Conservation (phyloP, 2,888 invertebrate genomes). For the Girardia tigrina region DNA sequence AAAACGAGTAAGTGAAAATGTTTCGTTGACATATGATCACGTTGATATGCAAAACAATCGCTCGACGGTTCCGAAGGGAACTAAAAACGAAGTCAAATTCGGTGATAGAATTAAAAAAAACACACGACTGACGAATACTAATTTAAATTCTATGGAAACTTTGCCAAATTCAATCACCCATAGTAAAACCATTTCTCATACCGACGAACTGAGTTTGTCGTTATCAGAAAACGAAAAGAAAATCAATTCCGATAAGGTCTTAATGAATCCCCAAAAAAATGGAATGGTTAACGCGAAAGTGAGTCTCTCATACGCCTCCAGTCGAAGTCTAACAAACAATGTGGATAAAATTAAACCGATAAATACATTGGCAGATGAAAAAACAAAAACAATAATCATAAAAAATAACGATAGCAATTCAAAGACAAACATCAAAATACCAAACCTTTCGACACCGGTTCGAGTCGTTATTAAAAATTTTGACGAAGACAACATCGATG, state of each 20-base stretch:
- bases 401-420: no score
- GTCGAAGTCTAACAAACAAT: not conserved
- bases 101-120: no score
- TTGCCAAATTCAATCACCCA: not conserved
- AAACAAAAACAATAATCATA: no score
- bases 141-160: not conserved
- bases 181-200: not conserved
- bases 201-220: not conserved
- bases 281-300: not conserved
- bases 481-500: not conserved
- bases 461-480: not conserved
- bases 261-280: not conserved
- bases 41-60: not conserved
- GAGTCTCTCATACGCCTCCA: not conserved
- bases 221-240: not conserved
- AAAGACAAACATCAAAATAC: no score
- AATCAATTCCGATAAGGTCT: not conserved
- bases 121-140: not conserved
- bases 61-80: not conserved
- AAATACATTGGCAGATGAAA: no score
- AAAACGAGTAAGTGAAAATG: not conserved
- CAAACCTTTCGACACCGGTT: no score
- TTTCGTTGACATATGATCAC: not conserved
- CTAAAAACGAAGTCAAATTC: not conserved
- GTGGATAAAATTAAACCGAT: no score